phyloP scores from a whole-genome alignment of 1,140 invertebrate species.

The Heliconius eleuchia region DNA sequence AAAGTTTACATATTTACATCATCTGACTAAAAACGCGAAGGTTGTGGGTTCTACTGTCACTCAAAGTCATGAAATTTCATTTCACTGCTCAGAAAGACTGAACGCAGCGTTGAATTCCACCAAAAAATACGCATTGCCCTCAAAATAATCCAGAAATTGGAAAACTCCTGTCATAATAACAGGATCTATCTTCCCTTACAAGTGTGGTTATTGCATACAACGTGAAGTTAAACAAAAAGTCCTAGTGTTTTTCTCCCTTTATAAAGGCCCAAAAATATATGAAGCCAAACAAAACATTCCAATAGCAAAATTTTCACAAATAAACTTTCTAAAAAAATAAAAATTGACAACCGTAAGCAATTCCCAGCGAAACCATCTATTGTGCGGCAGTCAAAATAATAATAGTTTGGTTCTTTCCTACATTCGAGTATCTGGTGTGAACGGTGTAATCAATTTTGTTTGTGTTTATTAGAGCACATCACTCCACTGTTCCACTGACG shows the following conservation, averaged over 20 bases:
- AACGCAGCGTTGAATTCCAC: too few species aligned
- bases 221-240: not conserved
- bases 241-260: too few species aligned
- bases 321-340: not conserved
- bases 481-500: slow-evolving; percentile 2
- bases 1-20: too few species aligned
- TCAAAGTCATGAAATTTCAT: too few species aligned
- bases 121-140: too few species aligned
- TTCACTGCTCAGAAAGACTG: too few species aligned
- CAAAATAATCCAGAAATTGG: too few species aligned
- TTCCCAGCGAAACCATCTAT: not conserved
- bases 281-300: not conserved
- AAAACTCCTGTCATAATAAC: too few species aligned
- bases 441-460: slow-evolving; percentile 52
- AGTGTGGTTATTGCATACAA: too few species aligned
- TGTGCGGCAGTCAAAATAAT: slow-evolving; percentile 15
- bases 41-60: too few species aligned
- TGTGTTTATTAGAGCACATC: slow-evolving; percentile 45
- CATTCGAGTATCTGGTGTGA: slow-evolving; percentile 32
- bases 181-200: too few species aligned
- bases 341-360: slow-evolving; percentile 6
- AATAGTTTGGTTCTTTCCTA: slow-evolving; percentile 21
- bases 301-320: not conserved
- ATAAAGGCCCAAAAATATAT: not conserved
- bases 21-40: too few species aligned